Percentiles rank a stretch among this genome's conserved stretches.
These are phyloP conservation scores for Papilio elwesi DNA, from an alignment of 2,888 invertebrate species.

Conservation along the genomic window DNA sequence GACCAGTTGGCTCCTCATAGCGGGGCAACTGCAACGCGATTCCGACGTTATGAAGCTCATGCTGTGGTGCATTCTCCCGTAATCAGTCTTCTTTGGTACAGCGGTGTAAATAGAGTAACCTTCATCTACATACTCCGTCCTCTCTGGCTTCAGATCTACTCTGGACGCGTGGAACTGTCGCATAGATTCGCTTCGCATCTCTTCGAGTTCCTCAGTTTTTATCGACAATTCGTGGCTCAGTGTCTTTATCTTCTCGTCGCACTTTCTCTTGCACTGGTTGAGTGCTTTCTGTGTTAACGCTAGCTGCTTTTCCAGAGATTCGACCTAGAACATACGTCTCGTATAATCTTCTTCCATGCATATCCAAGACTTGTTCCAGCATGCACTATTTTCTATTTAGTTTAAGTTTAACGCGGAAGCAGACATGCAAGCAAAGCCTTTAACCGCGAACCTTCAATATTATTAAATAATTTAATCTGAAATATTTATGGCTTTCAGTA, in stretches of 20 bases:
- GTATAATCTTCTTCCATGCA: constrained; percentile 75
- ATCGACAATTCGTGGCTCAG: constrained; percentile 84
- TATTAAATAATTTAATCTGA: constrained; percentile 9
- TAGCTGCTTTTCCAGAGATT: constrained; percentile 85
- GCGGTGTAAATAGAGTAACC: constrained; percentile 79
- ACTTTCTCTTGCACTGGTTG: constrained; percentile 80
- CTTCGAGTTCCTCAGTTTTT: constrained; percentile 81
- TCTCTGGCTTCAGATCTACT: constrained; percentile 75
- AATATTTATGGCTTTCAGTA: constrained; percentile 19
- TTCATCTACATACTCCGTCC: constrained; percentile 77
- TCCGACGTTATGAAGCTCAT: constrained; percentile 78
- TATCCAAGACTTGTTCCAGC: constrained; percentile 61
- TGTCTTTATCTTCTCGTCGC: constrained; percentile 83
- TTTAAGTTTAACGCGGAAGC: constrained; percentile 53
- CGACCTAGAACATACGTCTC: constrained; percentile 81
- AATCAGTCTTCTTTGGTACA: constrained; percentile 78
- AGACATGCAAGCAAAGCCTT: constrained; percentile 53
- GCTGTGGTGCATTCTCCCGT: constrained; percentile 78
- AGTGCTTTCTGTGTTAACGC: constrained; percentile 82
- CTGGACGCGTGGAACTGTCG: constrained; percentile 75
- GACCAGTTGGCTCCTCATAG: constrained; percentile 77
- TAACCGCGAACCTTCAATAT: constrained; percentile 54
- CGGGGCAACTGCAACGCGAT: constrained; percentile 74
- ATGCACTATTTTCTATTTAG: constrained; percentile 65
- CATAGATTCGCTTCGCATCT: constrained; percentile 75